Base-by-base conservation (phyloP, 2,888 invertebrate genomes). In the Archaeoteleia sp. region DNA sequence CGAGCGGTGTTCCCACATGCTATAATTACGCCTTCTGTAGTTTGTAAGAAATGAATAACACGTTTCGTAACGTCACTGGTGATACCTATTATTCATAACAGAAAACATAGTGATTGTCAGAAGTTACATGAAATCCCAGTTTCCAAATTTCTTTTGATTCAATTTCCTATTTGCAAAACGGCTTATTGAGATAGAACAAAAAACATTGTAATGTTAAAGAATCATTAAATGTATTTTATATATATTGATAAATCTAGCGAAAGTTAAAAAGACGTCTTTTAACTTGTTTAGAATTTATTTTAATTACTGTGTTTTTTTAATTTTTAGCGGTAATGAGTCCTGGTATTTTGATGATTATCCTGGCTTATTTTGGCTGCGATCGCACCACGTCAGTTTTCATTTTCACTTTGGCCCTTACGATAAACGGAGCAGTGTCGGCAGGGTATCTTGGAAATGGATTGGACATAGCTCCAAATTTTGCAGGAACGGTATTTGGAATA, bases 401-500 rank as follows among this genome's bases (percentile, higher is more conserved):
- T 74, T 94, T 95, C 85, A 94, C 94, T 0, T 82, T 90, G 29
- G 93, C 94, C 0, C 86, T 95, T 14, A 94, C 94, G 71, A 89
- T 94, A 77, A 95, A 95, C 84, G 95, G 95, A 12, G 94, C 92
- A 0, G 94, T 95, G 9, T 94, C 94, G 0, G 94, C 93, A 6
- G 95, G 95, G 0, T 95, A 95, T 83, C 88, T 95, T 17, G 92
- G 94, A 67, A 95, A 95, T 79, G 94, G 93, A 7, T 87, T 95
- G 14, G 95, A 95, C 77, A 94, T 95, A 75, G 95, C 95, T 1
- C 95, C 95, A 0, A 94, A 95, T 83, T 95, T 94, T 81, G 93
- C 94, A 57, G 93, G 95, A 0, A 95, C 95, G 1, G 94, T 95
- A 69, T 95, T 95, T 83, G 95, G 95, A 29, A 87, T 95, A 87